A percentile compares a stretch with the other conserved stretches of the same genome.
Conservation (phyloP, 2,888 invertebrate genomes). For the Chaetoderma sp. region DNA sequence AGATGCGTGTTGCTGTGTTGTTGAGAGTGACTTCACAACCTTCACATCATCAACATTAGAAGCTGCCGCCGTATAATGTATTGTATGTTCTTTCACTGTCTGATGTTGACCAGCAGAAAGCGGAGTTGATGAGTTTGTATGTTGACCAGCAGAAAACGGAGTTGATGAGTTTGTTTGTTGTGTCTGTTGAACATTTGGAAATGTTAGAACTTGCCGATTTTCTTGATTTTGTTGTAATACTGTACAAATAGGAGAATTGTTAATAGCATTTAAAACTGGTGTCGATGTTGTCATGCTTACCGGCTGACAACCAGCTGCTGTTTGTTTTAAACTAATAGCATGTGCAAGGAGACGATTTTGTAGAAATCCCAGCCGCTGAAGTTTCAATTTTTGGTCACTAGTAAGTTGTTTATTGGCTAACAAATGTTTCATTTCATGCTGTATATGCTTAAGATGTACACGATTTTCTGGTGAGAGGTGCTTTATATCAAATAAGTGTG, state of each 20-base stretch:
- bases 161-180: not conserved
- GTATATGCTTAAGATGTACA: constrained; percentile 72
- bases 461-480: constrained; percentile 44
- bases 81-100: too few relatives aligned
- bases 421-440: constrained; percentile 79
- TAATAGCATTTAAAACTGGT: constrained; percentile 14
- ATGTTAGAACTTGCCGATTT: constrained; percentile 5
- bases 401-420: constrained; percentile 73
- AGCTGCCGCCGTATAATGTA: too few relatives aligned
- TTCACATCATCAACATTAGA: too few relatives aligned
- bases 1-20: too few relatives aligned
- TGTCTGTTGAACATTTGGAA: not conserved
- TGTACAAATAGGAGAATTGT: constrained; percentile 20
- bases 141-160: not conserved
- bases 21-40: too few relatives aligned
- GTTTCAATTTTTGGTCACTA: constrained; percentile 71
- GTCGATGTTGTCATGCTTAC: constrained; percentile 26
- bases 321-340: too few relatives aligned
- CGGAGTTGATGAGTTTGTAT: not conserved
- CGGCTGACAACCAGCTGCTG: constrained; percentile 46
- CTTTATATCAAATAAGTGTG: constrained; percentile 32
- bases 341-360: too few relatives aligned
- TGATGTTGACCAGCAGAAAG: too few relatives aligned
- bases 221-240: constrained; percentile 27
- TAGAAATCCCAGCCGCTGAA: constrained; percentile 77